Evolutionary conservation across 2,888 invertebrate genomes (phyloP).

Genomic region (Lysandra bellargus): DNA sequence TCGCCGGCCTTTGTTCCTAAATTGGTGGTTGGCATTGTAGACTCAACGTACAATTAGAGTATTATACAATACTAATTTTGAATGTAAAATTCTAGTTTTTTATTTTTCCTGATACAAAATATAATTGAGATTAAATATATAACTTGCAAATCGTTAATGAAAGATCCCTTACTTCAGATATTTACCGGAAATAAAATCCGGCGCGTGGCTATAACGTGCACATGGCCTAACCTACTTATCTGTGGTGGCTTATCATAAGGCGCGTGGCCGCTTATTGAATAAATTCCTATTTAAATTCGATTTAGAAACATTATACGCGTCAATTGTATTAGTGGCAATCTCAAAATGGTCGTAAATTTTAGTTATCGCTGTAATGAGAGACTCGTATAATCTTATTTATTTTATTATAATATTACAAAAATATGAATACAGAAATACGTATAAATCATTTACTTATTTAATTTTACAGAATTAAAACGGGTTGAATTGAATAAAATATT

Average conservation of each 20-base stretch:
- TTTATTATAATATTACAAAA: conserved; percentile 3
- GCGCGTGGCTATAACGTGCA: neutral
- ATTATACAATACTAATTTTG: no score
- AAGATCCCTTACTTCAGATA: neutral
- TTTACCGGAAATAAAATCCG: neutral
- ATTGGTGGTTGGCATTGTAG: no score
- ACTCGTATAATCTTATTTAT: conserved; percentile 3
- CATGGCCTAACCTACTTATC: conserved; percentile 66
- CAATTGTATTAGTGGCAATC: conserved; percentile 44
- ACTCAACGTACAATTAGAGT: no score
- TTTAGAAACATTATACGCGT: conserved; percentile 56
- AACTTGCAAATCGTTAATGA: no score
- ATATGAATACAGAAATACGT: neutral
- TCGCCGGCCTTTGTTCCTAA: no score
- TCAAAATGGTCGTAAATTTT: conserved; percentile 38
- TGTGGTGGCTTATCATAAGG: conserved; percentile 67
- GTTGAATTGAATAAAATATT: neutral
- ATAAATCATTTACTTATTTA: conserved; percentile 18
- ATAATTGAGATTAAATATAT: no score
- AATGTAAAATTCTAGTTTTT: no score
- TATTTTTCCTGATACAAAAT: no score
- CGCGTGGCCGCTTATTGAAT: conserved; percentile 64
- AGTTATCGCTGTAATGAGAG: conserved; percentile 36
- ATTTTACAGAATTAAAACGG: neutral
- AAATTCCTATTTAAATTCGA: conserved; percentile 59